Percentiles rank a stretch among this genome's conserved stretches.
These are phyloP conservation scores for Tympanuchus pallidicinctus DNA, from an alignment of 2,113 vertebrate species.

Conservation along the genomic window DNA sequence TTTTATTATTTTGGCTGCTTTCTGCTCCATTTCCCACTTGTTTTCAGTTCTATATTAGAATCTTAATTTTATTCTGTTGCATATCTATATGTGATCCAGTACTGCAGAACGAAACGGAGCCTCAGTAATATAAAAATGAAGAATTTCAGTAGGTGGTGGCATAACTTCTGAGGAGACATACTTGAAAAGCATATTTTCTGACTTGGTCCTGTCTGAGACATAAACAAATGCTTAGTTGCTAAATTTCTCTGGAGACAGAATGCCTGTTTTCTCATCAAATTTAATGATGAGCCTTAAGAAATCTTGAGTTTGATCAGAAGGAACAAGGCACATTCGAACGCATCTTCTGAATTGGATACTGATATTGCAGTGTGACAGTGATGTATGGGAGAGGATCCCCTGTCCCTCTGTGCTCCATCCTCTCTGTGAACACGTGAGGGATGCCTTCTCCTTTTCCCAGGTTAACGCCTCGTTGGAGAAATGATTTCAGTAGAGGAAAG, in stretches of 20 bases:
- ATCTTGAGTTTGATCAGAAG: conserved; percentile 22
- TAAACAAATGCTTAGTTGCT: background rate
- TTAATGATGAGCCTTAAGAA: conserved; percentile 38
- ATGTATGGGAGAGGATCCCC: conserved; percentile 25
- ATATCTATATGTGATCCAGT: background rate
- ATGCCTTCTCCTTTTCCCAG: background rate
- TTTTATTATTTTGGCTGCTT: conserved; percentile 56
- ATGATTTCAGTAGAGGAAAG: background rate
- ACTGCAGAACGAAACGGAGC: background rate
- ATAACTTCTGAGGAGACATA: conserved; percentile 8
- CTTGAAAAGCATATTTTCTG: background rate
- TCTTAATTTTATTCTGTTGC: conserved; percentile 51
- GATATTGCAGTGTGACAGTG: conserved; percentile 33
- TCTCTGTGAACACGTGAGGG: background rate
- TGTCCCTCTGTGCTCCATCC: background rate
- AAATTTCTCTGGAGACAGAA: conserved; percentile 47
- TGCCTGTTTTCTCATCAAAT: conserved; percentile 45
- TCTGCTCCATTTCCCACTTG: conserved; percentile 58
- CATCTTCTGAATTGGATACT: background rate
- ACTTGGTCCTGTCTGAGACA: background rate
- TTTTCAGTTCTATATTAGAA: conserved; percentile 56
- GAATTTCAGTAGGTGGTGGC: background rate
- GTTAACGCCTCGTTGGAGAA: background rate
- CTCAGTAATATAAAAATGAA: conserved; percentile 23
- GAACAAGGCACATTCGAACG: background rate